These are phyloP conservation scores for Megaleporinus macrocephalus DNA, from an alignment of 2,113 vertebrate genomes.

Conservation along the genomic window DNA sequence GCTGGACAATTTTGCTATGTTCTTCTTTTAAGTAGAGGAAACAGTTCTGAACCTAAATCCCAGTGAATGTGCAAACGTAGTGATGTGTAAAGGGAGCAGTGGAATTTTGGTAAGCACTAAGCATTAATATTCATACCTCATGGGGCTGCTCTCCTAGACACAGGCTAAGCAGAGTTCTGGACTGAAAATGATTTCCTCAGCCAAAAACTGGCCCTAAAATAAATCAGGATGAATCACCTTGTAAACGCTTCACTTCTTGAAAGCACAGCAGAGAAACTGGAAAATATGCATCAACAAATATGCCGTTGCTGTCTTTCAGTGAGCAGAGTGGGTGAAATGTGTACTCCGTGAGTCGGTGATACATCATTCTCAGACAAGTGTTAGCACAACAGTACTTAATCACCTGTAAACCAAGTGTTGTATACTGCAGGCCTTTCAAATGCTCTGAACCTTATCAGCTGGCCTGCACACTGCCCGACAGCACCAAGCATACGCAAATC, in stretches of 20 bases:
- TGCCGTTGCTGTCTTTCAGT: neutral
- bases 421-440: neutral
- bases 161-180: neutral
- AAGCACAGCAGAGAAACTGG: neutral
- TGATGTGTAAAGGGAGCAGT: neutral
- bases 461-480: neutral
- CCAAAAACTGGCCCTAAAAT: neutral
- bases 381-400: neutral
- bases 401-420: neutral
- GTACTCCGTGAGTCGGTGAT: neutral
- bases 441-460: neutral
- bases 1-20: neutral
- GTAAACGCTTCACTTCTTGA: neutral
- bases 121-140: slow-evolving; percentile 3
- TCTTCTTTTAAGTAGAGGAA: neutral
- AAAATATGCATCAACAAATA: neutral
- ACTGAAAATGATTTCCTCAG: neutral
- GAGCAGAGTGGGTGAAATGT: neutral
- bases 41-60: neutral
- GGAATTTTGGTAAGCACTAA: slow-evolving; percentile 12
- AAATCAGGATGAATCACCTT: neutral
- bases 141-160: neutral
- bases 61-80: neutral
- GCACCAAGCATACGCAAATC: neutral
- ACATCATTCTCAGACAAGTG: neutral